Conservation (phyloP, 2,888 invertebrate species). For the Tinea trinotella region DNA sequence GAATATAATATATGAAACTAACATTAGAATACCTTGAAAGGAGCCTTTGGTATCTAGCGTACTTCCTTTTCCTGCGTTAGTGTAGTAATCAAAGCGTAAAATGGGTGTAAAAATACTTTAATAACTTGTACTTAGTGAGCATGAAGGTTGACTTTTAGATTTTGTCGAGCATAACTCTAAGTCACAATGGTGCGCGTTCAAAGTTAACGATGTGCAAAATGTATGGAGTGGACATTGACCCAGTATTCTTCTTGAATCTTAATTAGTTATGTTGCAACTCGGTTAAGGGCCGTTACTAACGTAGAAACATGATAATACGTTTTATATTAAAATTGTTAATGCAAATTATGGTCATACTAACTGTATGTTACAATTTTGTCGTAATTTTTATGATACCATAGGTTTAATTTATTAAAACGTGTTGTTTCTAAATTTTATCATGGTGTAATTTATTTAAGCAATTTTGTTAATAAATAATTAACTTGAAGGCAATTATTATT, state of each 20-base stretch:
- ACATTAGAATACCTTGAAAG: constrained; percentile 18
- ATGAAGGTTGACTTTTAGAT: constrained; percentile 46
- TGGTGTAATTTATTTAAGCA: not conserved
- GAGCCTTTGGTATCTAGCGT: constrained; percentile 28
- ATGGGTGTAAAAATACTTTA: constrained; percentile 33
- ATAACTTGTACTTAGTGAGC: constrained; percentile 31
- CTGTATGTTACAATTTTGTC: constrained; percentile 18
- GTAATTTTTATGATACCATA: constrained; percentile 25
- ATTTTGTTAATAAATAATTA: constrained; percentile 15
- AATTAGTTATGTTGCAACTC: constrained; percentile 32
- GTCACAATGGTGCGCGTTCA: constrained; percentile 25
- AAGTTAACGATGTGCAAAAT: constrained; percentile 23
- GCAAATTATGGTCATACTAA: not conserved
- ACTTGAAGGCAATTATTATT: too few species aligned
- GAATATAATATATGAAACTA: constrained; percentile 3
- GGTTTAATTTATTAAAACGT: constrained; percentile 6
- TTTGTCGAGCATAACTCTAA: constrained; percentile 20
- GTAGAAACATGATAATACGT: not conserved
- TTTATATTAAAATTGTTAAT: not conserved
- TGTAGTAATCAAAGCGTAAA: constrained; percentile 42
- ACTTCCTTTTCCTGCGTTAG: constrained; percentile 56
- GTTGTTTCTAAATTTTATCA: constrained; percentile 5
- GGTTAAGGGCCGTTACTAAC: constrained; percentile 24
- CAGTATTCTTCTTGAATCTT: constrained; percentile 39
- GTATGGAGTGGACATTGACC: constrained; percentile 39